Evolutionary conservation across 2,888 invertebrate genomes (phyloP).

Genomic region (Pandemis heparana): DNA sequence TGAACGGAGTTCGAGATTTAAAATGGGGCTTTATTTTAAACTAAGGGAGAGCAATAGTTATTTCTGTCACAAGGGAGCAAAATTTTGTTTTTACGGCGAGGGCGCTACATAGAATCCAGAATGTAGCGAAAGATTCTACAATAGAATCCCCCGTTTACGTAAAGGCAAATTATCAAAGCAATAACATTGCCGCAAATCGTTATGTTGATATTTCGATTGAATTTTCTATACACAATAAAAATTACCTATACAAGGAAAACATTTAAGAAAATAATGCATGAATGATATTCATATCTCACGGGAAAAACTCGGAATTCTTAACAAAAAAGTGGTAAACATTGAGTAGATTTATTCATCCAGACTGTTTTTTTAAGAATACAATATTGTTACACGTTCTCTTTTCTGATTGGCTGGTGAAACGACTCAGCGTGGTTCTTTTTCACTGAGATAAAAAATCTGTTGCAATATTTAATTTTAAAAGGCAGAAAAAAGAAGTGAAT

Average conservation of each 20-base stretch:
- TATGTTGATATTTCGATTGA: background rate
- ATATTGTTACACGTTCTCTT: background rate
- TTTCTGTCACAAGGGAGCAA: too few relatives aligned
- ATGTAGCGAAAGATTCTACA: too few relatives aligned
- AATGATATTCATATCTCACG: constrained; percentile 7
- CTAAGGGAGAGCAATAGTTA: too few relatives aligned
- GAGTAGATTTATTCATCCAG: background rate
- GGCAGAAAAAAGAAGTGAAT: too few relatives aligned
- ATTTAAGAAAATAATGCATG: constrained; percentile 11
- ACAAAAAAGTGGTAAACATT: background rate
- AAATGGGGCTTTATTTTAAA: too few relatives aligned
- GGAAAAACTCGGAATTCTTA: constrained; percentile 3
- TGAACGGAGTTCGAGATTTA: background rate
- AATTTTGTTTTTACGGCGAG: too few relatives aligned
- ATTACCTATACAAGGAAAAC: constrained; percentile 11
- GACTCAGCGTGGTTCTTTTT: too few relatives aligned
- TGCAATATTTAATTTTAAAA: too few relatives aligned
- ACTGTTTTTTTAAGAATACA: background rate
- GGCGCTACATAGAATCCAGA: too few relatives aligned
- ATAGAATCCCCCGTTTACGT: too few relatives aligned
- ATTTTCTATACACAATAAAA: background rate
- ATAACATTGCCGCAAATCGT: background rate
- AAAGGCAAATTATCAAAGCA: constrained; percentile 1
- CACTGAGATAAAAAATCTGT: too few relatives aligned
- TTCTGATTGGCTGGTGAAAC: background rate